Evolutionary conservation across 2,113 vertebrate genomes (phyloP).

Genomic region (Bungarus multicinctus): DNA sequence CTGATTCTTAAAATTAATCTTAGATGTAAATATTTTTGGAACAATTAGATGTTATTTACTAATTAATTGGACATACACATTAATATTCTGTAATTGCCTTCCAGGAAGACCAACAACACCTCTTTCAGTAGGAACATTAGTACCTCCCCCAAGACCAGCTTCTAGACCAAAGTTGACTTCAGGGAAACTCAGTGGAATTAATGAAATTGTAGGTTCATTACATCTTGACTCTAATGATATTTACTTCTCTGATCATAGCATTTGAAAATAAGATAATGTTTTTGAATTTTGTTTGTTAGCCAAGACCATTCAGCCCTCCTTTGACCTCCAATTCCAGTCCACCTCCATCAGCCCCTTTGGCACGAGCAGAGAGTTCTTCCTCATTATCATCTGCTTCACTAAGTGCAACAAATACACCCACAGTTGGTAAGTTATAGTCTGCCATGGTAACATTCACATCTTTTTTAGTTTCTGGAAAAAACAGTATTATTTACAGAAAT

Average conservation of each 20-base stretch:
- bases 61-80: not conserved
- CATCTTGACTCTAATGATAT: not conserved
- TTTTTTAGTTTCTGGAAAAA: not conserved
- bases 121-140: conserved; percentile 82
- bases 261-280: conserved; percentile 21
- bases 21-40: conserved; percentile 20
- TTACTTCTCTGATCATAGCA: not conserved
- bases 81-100: conserved; percentile 50
- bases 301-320: conserved; percentile 91
- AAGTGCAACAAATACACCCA: conserved; percentile 93
- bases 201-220: conserved; percentile 87
- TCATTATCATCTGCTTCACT: conserved; percentile 92
- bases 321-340: conserved; percentile 84
- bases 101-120: conserved; percentile 86
- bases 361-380: conserved; percentile 93
- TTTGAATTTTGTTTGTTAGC: conserved; percentile 69
- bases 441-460: not conserved
- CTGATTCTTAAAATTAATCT: conserved; percentile 10
- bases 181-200: conserved; percentile 91
- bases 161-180: conserved; percentile 91
- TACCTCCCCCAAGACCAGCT: conserved; percentile 90
- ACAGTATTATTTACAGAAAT: not conserved
- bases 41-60: not conserved
- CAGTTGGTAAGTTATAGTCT: conserved; percentile 79
- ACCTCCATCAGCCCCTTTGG: conserved; percentile 85